These are phyloP conservation scores for Charadrius vociferus DNA, from an alignment of 2,113 vertebrate species.

Conservation along the genomic window DNA sequence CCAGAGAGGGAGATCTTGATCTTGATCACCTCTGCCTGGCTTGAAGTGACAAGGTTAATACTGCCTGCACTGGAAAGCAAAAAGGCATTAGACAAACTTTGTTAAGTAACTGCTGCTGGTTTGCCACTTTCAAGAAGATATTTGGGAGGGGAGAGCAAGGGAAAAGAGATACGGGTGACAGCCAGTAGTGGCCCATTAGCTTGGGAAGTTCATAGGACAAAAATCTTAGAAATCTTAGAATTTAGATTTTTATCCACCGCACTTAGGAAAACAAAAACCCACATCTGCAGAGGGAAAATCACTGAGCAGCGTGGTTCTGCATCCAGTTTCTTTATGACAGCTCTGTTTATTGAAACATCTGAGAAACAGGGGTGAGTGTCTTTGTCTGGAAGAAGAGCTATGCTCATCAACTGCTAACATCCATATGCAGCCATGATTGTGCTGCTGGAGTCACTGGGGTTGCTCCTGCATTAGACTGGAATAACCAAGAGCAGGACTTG, in stretches of 20 bases:
- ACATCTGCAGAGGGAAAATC: neutral
- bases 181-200: too few species aligned
- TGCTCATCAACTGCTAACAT: neutral
- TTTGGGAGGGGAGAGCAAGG: too few species aligned
- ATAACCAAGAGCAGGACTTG: neutral
- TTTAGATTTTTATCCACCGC: neutral
- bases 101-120: neutral
- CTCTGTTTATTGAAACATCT: neutral
- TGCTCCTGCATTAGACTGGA: neutral
- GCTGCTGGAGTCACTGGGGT: neutral
- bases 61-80: fast-evolving
- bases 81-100: neutral
- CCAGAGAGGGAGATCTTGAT: neutral
- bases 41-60: neutral
- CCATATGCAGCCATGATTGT: fast-evolving
- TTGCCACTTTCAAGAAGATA: neutral
- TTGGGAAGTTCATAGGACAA: fast-evolving
- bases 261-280: neutral
- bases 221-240: neutral
- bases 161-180: neutral
- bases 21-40: neutral
- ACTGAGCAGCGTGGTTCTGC: neutral
- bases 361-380: neutral
- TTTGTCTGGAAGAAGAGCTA: neutral
- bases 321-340: neutral